These are phyloP conservation scores for Chionoecetes opilio DNA, from an alignment of 1,140 invertebrate species.

Conservation along the genomic window DNA sequence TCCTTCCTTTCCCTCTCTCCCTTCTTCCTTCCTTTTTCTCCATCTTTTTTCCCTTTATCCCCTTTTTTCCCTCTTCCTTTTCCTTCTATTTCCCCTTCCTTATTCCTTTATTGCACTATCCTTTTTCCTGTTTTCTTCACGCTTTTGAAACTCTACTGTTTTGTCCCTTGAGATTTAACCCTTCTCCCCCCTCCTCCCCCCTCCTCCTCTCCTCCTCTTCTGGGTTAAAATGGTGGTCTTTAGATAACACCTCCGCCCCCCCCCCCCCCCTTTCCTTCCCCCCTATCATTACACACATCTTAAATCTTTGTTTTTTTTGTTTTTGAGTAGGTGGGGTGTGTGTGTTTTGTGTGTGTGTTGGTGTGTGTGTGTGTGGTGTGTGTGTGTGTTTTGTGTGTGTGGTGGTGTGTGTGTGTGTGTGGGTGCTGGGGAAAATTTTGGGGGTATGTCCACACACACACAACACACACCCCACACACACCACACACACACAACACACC, in stretches of 20 bases:
- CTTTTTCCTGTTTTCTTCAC: background rate
- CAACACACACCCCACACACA: conserved; percentile 38
- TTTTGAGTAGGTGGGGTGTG: conserved; percentile 1
- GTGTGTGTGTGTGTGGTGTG: background rate
- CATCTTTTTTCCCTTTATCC: background rate
- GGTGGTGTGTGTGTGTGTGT: conserved; percentile 30
- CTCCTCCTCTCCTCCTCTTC: background rate
- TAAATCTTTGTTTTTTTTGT: conserved; percentile 45
- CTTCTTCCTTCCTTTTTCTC: background rate
- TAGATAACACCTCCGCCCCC: conserved; percentile 13
- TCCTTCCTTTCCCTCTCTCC: too few relatives aligned
- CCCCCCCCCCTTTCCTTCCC: background rate
- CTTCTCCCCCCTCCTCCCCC: background rate
- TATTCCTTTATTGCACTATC: too few relatives aligned
- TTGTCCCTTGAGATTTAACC: too few relatives aligned
- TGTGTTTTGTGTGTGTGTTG: background rate
- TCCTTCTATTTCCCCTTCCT: background rate
- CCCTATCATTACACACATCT: background rate
- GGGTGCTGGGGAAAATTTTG: too few relatives aligned
- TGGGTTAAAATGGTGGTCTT: conserved; percentile 3
- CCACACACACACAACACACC: conserved; percentile 35
- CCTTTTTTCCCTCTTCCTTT: background rate
- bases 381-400: background rate
- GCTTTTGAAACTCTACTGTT: background rate
- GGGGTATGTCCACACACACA: background rate